phyloP scores from a whole-genome alignment of 2,888 invertebrate species.

The Abrostola tripartita region DNA sequence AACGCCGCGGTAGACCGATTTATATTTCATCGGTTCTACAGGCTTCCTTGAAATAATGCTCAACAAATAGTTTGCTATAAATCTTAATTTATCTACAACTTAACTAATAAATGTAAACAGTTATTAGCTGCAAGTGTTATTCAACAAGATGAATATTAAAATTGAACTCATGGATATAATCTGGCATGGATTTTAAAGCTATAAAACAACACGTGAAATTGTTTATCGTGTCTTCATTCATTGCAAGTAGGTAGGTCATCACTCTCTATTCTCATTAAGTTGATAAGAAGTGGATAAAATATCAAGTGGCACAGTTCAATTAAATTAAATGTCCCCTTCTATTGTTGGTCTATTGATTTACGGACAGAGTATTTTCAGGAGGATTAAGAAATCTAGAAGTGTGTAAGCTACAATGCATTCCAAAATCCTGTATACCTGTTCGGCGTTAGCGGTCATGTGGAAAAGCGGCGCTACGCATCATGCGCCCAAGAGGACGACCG shows the following conservation, averaged over 20 bases:
- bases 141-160: slow-evolving; percentile 35
- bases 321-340: no score
- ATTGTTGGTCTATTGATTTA: no score
- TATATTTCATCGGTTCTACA: slow-evolving; percentile 40
- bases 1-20: slow-evolving; percentile 13
- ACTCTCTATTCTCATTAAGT: no score
- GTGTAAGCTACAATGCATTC: no score
- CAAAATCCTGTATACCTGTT: not conserved
- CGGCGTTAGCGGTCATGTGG: not conserved
- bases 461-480: not conserved
- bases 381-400: no score
- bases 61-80: slow-evolving; percentile 62
- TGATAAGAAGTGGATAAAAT: no score
- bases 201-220: no score
- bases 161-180: slow-evolving; percentile 21
- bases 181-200: slow-evolving; percentile 17
- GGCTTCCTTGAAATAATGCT: slow-evolving; percentile 44
- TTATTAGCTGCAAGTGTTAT: slow-evolving; percentile 42
- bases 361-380: no score
- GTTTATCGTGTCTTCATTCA: no score
- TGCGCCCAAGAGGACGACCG: not conserved
- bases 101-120: slow-evolving; percentile 64
- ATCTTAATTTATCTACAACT: slow-evolving; percentile 64
- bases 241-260: no score
- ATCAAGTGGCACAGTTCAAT: no score